These are phyloP conservation scores for Cromileptes altivelis DNA, from an alignment of 2,113 vertebrate genomes.

Conservation along the genomic window DNA sequence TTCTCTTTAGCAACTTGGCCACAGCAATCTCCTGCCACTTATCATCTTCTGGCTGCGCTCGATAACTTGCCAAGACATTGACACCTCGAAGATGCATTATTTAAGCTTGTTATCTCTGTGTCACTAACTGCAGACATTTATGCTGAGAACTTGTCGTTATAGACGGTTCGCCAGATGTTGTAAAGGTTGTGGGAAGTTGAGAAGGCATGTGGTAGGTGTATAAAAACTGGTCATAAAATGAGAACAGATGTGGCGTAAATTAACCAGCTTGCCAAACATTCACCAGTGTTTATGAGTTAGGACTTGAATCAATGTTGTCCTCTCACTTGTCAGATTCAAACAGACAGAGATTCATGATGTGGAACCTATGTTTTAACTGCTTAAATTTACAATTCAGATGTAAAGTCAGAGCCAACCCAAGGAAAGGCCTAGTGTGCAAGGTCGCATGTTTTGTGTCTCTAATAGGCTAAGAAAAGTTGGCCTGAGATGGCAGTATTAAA, in stretches of 20 bases:
- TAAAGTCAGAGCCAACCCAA: no score
- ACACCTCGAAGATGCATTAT: background rate
- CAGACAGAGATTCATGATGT: background rate
- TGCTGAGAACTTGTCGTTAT: no score
- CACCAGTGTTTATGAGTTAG: background rate
- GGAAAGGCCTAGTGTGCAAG: background rate
- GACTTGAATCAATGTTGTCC: background rate
- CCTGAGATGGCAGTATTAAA: background rate
- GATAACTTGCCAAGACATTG: conserved; percentile 2
- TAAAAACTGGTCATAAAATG: background rate
- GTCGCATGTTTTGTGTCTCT: background rate
- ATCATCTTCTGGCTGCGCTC: background rate
- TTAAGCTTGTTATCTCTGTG: background rate
- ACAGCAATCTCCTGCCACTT: background rate
- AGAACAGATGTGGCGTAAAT: background rate
- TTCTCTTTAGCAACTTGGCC: conserved; percentile 3
- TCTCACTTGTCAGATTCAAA: background rate
- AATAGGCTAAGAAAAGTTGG: background rate
- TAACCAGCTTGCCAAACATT: background rate
- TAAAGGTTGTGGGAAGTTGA: background rate
- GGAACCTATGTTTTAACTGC: background rate
- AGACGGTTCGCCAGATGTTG: background rate
- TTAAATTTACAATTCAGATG: background rate
- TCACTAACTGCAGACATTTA: background rate
- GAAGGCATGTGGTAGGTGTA: background rate